Evolutionary conservation across 2,113 vertebrate genomes (phyloP), one percentile per base, ranked within the genome.

Genomic region (Circaetus cinerascens): DNA sequence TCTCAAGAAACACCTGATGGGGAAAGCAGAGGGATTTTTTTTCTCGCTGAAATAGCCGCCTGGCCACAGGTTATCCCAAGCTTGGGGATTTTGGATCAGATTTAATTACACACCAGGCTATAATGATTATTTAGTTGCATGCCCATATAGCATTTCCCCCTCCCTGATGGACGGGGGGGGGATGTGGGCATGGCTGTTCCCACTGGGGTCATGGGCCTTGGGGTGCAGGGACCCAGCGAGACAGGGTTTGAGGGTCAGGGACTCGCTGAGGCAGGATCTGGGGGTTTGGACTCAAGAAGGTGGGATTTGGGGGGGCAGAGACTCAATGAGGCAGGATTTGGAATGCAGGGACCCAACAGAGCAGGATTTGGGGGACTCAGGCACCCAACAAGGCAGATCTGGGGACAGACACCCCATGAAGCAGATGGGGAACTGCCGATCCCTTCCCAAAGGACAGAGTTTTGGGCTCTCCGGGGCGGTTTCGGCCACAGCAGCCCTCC

Each of bases 151-250:
- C 16, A 9, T 69, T 34, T 60, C 34, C 22, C 17, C 9, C 13
- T 56, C 40, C 13, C 22, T 14, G 1, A 0, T 4, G 45, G 60
- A 10, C 22, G 30, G 38, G 7, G 30, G 6, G 5, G 15, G 30
- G 13, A 26, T 12, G 20, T 13, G 29, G n/a, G 14, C 21, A 29
- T 13, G 21, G 57, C 59, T 82, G 51, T 60, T 11, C 27, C 23
- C 15, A 55, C 45, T 38, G 81, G 45, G 34, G 6, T 40, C 29
- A 1, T 4, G 53, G 30, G 4, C 16, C 5, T n/a, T 15, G 72
- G 41, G n/a, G 19, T 38, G 59, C 45, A 36, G 86, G 21, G 48
- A 25, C 14, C 1, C 59, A 26, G 15, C 4, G 2, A 64, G 62
- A 5, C 17, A 12, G 48, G 64, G 10, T 59, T 53, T n/a, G 48